Evolutionary conservation across 2,888 invertebrate genomes (phyloP).

Genomic region (Lithophane leautieri): DNA sequence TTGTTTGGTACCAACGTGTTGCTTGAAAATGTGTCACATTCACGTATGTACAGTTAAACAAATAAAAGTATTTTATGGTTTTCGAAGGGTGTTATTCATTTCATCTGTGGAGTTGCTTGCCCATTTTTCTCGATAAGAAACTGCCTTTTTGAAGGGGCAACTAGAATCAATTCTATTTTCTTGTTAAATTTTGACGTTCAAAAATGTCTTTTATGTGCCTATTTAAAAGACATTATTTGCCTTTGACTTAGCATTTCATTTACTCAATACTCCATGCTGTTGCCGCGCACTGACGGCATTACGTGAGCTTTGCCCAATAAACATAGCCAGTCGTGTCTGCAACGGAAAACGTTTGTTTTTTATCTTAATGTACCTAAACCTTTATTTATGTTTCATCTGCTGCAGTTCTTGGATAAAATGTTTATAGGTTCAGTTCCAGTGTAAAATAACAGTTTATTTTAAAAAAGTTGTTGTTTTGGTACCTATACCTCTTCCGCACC

Average conservation of each 20-base stretch:
- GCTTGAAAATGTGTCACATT: background rate
- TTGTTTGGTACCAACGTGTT: background rate
- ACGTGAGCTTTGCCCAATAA: conserved; percentile 54
- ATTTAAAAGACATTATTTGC: no score
- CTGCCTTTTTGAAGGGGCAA: no score
- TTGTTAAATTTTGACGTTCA: no score
- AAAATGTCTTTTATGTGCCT: no score
- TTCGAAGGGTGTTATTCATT: background rate
- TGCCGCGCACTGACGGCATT: conserved; percentile 43
- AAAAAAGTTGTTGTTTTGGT: no score
- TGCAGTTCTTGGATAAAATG: conserved; percentile 18
- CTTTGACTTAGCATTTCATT: conserved; percentile 10
- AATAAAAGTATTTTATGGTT: background rate
- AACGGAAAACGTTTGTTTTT: conserved; percentile 54
- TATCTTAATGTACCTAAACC: conserved; percentile 46
- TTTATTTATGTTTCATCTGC: conserved; percentile 40
- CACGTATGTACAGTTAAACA: background rate
- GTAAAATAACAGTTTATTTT: background rate
- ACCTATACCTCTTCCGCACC: no score
- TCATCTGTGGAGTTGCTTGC: no score
- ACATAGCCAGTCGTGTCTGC: conserved; percentile 46
- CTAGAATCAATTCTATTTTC: no score
- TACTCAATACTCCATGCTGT: conserved; percentile 14
- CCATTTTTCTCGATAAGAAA: no score
- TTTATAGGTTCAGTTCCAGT: conserved; percentile 1